phyloP scores from a whole-genome alignment of 2,113 vertebrate species.

The Lethenteron reissneri region DNA sequence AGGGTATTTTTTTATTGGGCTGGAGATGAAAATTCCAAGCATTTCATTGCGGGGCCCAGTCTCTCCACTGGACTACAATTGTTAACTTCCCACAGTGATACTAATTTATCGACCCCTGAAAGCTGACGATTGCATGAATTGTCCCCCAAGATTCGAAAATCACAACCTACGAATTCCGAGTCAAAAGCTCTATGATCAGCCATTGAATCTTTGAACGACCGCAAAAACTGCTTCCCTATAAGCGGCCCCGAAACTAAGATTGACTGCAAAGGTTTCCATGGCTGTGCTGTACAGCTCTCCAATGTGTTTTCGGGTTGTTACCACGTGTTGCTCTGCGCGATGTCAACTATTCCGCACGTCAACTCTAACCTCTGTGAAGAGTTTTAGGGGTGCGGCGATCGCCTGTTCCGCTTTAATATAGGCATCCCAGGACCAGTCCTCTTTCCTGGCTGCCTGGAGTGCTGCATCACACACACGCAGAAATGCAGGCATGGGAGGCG shows the following conservation, averaged over 20 bases:
- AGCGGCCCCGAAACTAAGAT: not conserved
- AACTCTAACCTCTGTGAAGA: slow-evolving; percentile 69
- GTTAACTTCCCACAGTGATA: too few relatives aligned
- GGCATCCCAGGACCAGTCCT: slow-evolving; percentile 62
- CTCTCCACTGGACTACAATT: too few relatives aligned
- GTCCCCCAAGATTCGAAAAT: too few relatives aligned
- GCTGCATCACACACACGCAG: slow-evolving; percentile 21
- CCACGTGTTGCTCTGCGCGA: not conserved
- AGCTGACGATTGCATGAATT: too few relatives aligned
- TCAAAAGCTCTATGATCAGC: too few relatives aligned
- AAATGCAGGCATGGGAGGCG: too few relatives aligned
- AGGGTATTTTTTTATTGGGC: too few relatives aligned
- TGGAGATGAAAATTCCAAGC: too few relatives aligned
- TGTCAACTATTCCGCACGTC: not conserved
- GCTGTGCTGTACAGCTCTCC: not conserved
- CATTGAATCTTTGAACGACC: too few relatives aligned
- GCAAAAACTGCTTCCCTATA: not conserved
- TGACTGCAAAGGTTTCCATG: not conserved
- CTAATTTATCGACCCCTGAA: too few relatives aligned
- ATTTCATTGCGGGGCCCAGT: too few relatives aligned
- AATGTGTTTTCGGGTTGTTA: not conserved
- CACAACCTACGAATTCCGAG: too few relatives aligned
- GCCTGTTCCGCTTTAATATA: slow-evolving; percentile 75
- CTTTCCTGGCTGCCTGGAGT: slow-evolving; percentile 42
- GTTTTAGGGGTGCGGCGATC: slow-evolving; percentile 49